Percentiles rank a stretch among this genome's conserved stretches.
These are phyloP conservation scores for Mastigias papua DNA, from an alignment of 30 jellyfish, hydroid and myxozoan species.

Conservation along the genomic window DNA sequence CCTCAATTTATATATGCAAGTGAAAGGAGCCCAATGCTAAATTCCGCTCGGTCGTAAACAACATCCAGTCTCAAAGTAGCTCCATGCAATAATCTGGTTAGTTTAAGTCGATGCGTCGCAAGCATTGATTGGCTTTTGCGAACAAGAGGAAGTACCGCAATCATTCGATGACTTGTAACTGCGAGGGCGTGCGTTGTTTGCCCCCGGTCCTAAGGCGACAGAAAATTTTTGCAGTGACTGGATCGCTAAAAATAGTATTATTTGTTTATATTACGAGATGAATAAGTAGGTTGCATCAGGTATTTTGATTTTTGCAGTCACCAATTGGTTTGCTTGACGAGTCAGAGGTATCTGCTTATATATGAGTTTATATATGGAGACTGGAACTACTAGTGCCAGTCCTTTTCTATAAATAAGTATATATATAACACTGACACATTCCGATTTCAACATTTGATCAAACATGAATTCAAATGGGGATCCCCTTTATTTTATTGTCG, in stretches of 20 bases:
- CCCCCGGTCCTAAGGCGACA: slow-evolving; percentile 69
- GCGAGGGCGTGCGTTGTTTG: slow-evolving; percentile 55
- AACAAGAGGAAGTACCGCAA: slow-evolving; percentile 70
- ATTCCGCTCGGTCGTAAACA: slow-evolving; percentile 67
- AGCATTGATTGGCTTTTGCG: slow-evolving; percentile 49
- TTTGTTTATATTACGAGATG: background rate
- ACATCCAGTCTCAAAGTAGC: slow-evolving; percentile 63
- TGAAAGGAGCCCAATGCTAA: slow-evolving; percentile 61
- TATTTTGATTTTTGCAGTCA: background rate
- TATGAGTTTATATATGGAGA: background rate
- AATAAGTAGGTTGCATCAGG: background rate
- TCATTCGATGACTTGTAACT: slow-evolving; percentile 21
- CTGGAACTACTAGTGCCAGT: slow-evolving; percentile 71
- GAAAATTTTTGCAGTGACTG: slow-evolving; percentile 4
- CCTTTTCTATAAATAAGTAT: slow-evolving; percentile 63
- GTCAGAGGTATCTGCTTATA: background rate
- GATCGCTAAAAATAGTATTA: slow-evolving; percentile 21
- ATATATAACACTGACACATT: slow-evolving; percentile 12
- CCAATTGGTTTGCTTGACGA: background rate
- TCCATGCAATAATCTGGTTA: slow-evolving; percentile 19
- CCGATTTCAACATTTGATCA: too few species aligned
- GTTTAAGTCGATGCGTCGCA: background rate
- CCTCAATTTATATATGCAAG: slow-evolving; percentile 78
- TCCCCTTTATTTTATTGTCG: too few species aligned
- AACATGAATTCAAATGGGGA: too few species aligned